Conservation (phyloP, 2,888 invertebrate genomes). For the Peribatodes rhomboidaria region DNA sequence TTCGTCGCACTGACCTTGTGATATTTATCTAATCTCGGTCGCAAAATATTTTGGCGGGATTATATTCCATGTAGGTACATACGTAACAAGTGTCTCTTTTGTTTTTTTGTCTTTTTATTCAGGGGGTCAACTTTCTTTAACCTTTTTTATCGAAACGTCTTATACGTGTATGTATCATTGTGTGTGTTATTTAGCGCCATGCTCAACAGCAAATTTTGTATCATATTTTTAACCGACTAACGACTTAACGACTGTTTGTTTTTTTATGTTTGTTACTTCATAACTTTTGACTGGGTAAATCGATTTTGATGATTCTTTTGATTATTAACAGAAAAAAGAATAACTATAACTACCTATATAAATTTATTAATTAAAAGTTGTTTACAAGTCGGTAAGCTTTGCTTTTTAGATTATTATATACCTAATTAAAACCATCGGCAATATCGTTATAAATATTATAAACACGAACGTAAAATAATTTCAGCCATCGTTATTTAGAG, state of each 20-base stretch:
- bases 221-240: too few species aligned
- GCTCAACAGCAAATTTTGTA: neutral
- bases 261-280: too few species aligned
- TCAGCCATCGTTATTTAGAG: neutral
- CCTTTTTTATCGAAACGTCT: slow-evolving; percentile 3
- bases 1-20: slow-evolving; percentile 78
- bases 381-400: too few species aligned
- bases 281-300: too few species aligned
- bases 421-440: neutral
- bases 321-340: too few species aligned
- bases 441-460: neutral
- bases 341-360: too few species aligned
- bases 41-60: slow-evolving; percentile 72
- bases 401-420: too few species aligned
- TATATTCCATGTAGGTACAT: slow-evolving; percentile 62
- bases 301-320: too few species aligned
- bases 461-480: neutral
- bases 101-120: slow-evolving; percentile 1
- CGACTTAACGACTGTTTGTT: too few species aligned
- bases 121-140: slow-evolving; percentile 17
- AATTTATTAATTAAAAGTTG: too few species aligned
- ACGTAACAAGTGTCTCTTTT: slow-evolving; percentile 33
- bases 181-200: neutral
- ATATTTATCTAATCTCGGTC: slow-evolving; percentile 84
- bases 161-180: neutral